Base-by-base conservation (phyloP, 2,797 vertebrate genomes). In the Apogon talboti region DNA sequence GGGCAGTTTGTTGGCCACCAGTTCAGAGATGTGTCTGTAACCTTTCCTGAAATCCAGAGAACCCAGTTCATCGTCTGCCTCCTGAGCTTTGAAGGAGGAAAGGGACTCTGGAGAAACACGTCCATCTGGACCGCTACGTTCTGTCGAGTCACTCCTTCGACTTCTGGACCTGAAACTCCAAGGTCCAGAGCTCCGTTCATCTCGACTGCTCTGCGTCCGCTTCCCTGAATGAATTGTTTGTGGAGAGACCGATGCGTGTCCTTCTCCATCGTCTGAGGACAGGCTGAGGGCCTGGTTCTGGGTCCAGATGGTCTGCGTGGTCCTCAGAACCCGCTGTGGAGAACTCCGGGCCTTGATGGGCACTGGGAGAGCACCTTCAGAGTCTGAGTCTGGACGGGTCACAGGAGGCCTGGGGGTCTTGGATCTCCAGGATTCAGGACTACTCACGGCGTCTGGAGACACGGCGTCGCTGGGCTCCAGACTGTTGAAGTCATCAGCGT, bases 21-120 rank as follows among this genome's bases (percentile, higher is more conserved):
- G 90, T 63, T 97, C 92, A 72, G 95, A 95, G 48, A 98, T 93
- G 60, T 96, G 94, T 86, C 78, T 94, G 87, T 87, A 96, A 66
- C 92, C 92, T 71, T 91, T 92, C 60, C 82, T 85, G 76, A 93
- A 86, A 74, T 60, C 72, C 15, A 95, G 78, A 41, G 94, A 85
- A 46, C 84, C 93, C 30, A 95, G 82, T 46, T 91, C 84, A 78
- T 94, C 90, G 24, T 91, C 89, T 2, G 84, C 84, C 56, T 85
- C 88, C 11, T 76, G 75, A 12, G 70, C 74, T 12, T 91, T 87
- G 67, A 86, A 76, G 2, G 82, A 72, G 45, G 80, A 88, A 14
- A 69, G 13, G 0, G 92, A 79, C 46, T 92, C 91, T 80, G 74
- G 59, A 45, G 93, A 89, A 74, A 87, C 80, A 24, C 82, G 83